Evolutionary conservation across 2,113 vertebrate genomes (phyloP).

Genomic region (Phyllostomus discolor): DNA sequence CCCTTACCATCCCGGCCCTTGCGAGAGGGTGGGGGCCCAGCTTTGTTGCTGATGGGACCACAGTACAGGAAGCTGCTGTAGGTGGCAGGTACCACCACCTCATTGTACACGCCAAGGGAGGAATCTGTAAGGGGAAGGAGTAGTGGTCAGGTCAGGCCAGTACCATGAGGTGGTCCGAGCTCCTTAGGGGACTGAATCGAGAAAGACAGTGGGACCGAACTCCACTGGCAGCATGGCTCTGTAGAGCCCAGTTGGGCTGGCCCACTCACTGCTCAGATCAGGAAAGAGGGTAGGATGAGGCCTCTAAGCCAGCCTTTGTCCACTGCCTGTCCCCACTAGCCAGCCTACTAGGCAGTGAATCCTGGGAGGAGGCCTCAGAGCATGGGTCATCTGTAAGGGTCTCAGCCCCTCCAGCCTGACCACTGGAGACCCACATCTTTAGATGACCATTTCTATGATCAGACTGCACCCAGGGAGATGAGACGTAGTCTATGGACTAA

Average conservation of each 20-base stretch:
- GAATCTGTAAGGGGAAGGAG: slow-evolving; percentile 38
- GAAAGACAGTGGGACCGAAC: background rate
- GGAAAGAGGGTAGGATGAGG: background rate
- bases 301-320: background rate
- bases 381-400: background rate
- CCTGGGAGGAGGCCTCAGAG: background rate
- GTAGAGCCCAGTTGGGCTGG: background rate
- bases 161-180: background rate
- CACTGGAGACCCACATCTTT: background rate
- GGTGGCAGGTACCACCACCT: slow-evolving; percentile 90
- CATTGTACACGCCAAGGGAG: slow-evolving; percentile 88
- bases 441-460: background rate
- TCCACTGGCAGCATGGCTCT: background rate
- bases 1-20: slow-evolving; percentile 83
- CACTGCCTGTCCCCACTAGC: background rate
- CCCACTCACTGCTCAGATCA: background rate
- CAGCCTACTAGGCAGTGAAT: background rate
- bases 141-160: background rate
- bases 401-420: background rate
- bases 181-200: background rate
- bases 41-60: slow-evolving; percentile 75
- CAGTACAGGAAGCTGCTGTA: slow-evolving; percentile 91
- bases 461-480: background rate
- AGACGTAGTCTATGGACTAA: background rate
- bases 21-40: slow-evolving; percentile 75